These are phyloP conservation scores for Aurelia coerulea DNA, from an alignment of 30 jellyfish, hydroid and myxozoan genomes.

Conservation along the genomic window DNA sequence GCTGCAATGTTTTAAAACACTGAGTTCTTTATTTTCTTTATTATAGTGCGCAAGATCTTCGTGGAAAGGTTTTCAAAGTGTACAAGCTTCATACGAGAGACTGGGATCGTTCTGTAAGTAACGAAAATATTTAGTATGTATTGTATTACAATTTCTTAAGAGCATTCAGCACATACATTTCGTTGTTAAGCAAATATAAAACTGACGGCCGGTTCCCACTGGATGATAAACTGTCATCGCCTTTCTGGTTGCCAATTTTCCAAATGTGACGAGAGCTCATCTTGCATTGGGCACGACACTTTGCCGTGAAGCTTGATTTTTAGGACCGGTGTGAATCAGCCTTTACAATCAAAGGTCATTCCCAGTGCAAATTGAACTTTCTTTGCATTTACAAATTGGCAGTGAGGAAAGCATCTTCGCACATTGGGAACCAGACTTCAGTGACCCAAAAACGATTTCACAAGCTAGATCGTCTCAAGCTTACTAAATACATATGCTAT, in stretches of 20 bases:
- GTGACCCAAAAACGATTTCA: too few relatives aligned
- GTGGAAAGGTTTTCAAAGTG: background rate
- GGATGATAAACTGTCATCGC: too few relatives aligned
- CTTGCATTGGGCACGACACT: background rate
- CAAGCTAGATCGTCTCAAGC: too few relatives aligned
- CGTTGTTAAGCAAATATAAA: too few relatives aligned
- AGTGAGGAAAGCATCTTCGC: too few relatives aligned
- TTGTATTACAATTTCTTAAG: too few relatives aligned
- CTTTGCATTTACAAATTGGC: background rate
- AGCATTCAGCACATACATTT: too few relatives aligned
- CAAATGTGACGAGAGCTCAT: background rate
- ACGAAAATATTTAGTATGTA: background rate
- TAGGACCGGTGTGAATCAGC: background rate
- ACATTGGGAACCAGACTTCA: too few relatives aligned
- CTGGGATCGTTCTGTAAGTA: slow-evolving; percentile 50
- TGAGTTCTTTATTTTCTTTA: background rate
- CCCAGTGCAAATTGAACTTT: background rate
- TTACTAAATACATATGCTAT: too few relatives aligned
- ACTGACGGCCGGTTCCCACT: too few relatives aligned
- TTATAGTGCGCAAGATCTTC: slow-evolving; percentile 19
- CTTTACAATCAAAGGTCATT: background rate
- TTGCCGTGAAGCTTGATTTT: background rate
- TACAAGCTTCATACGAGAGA: slow-evolving; percentile 47
- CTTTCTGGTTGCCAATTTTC: too few relatives aligned
- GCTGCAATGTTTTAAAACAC: too few relatives aligned